A percentile compares a stretch with the other conserved stretches of the same genome.
Evolutionary conservation across 37 sponge, comb jelly and placozoan genomes (phyloP).

Genomic region (Chondrosia reniformis): DNA sequence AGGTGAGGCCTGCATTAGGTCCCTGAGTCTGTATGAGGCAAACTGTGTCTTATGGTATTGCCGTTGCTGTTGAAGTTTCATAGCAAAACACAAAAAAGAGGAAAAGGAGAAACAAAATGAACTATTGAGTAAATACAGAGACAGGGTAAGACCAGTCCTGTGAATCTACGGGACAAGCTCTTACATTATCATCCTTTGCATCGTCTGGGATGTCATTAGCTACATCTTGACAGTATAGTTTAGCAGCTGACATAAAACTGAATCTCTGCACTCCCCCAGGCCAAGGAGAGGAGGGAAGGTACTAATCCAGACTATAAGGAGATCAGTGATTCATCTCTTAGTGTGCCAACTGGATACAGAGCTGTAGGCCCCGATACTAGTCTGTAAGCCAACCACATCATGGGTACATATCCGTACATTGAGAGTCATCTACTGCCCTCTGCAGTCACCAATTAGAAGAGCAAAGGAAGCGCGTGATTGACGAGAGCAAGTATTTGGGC

Average conservation of each 20-base stretch:
- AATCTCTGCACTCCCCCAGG: slow-evolving; percentile 34
- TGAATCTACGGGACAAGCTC: neutral
- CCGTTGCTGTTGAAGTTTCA: neutral
- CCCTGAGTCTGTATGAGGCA: too few species aligned
- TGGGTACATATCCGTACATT: slow-evolving; percentile 19
- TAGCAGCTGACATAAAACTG: too few species aligned
- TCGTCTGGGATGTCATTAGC: too few species aligned
- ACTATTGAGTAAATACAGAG: slow-evolving; percentile 81
- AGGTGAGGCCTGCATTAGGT: too few species aligned
- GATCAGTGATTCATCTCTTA: slow-evolving; percentile 25
- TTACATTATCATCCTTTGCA: too few species aligned
- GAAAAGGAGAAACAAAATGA: slow-evolving; percentile 76
- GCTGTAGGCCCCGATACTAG: slow-evolving; percentile 67
- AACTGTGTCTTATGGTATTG: neutral
- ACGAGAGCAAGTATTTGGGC: slow-evolving; percentile 94
- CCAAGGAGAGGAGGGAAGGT: slow-evolving; percentile 84
- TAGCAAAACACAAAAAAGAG: slow-evolving; percentile 54
- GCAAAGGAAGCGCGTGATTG: slow-evolving; percentile 76
- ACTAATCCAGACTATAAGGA: slow-evolving; percentile 66
- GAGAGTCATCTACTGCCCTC: neutral
- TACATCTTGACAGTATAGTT: too few species aligned
- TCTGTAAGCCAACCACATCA: slow-evolving; percentile 26
- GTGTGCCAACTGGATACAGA: slow-evolving; percentile 50
- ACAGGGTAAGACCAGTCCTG: slow-evolving; percentile 58
- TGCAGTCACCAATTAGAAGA: slow-evolving; percentile 50